phyloP scores from a whole-genome alignment of 2,797 vertebrate species.

The Allobates femoralis region DNA sequence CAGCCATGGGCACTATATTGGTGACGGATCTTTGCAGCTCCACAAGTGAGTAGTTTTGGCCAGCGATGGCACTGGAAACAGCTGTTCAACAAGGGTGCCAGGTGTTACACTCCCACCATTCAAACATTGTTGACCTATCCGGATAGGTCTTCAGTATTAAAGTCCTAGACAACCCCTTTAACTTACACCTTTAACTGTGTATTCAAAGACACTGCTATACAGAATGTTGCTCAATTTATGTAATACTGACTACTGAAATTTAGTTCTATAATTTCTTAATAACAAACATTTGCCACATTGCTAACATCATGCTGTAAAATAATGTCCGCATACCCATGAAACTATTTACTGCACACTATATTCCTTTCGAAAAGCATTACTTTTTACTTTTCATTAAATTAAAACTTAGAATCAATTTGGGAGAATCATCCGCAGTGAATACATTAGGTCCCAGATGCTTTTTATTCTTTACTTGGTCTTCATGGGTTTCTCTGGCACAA shows the following conservation, averaged over 20 bases:
- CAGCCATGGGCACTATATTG: too few relatives aligned
- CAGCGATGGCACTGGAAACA: too few relatives aligned
- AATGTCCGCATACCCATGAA: not conserved
- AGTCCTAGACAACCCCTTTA: too few relatives aligned
- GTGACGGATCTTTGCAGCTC: too few relatives aligned
- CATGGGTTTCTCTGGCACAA: conserved; percentile 88
- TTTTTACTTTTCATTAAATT: conserved; percentile 83
- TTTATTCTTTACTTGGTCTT: conserved; percentile 83
- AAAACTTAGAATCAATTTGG: conserved; percentile 83
- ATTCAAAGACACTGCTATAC: too few relatives aligned
- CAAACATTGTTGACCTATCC: too few relatives aligned
- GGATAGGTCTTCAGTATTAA: too few relatives aligned
- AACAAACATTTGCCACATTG: not conserved
- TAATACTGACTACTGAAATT: not conserved
- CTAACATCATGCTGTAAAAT: not conserved
- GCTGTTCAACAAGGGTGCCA: too few relatives aligned
- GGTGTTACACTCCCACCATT: too few relatives aligned
- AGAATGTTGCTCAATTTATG: too few relatives aligned
- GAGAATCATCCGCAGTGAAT: conserved; percentile 84
- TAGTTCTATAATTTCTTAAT: not conserved
- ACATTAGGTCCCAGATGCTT: conserved; percentile 81
- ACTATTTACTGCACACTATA: conserved; percentile 67
- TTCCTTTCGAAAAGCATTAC: conserved; percentile 81
- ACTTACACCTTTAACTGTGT: too few relatives aligned
- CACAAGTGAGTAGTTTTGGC: too few relatives aligned